A percentile compares a stretch with the other conserved stretches of the same genome.
Evolutionary conservation across 1,140 invertebrate species (phyloP).

Genomic region (Bombus turneri): DNA sequence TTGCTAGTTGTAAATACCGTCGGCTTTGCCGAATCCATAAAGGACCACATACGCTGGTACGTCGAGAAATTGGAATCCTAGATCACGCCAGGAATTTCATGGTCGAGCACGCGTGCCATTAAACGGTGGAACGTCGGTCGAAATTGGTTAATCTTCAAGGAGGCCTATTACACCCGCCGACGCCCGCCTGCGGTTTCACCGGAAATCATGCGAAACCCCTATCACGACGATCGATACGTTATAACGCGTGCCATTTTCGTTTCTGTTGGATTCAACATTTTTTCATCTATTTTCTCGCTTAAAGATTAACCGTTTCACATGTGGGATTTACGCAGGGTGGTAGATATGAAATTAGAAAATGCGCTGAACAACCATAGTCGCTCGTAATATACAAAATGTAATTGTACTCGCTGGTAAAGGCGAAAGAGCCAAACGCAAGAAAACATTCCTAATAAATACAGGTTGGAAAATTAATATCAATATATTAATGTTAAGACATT

Average conservation of each 20-base stretch:
- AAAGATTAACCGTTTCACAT: neutral
- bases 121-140: slow-evolving; percentile 62
- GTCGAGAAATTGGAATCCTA: slow-evolving; percentile 96
- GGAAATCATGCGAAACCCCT: neutral
- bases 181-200: neutral
- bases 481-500: no score
- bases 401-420: no score
- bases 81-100: slow-evolving; percentile 65
- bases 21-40: slow-evolving; percentile 93
- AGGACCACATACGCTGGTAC: slow-evolving; percentile 96
- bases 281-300: no score
- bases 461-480: no score
- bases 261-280: neutral
- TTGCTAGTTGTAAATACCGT: slow-evolving; percentile 93
- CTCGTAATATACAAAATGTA: no score
- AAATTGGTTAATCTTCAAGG: slow-evolving; percentile 65
- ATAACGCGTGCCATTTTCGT: no score
- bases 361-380: no score
- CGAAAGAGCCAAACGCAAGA: no score
- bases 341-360: no score
- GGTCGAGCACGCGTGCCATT: slow-evolving; percentile 57
- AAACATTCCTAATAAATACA: no score
- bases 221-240: neutral
- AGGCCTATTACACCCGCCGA: slow-evolving; percentile 35
- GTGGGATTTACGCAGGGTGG: no score